Evolutionary conservation across 2,888 invertebrate genomes (phyloP), one percentile per base, ranked within the genome.

Genomic region (Pammene fasciana): DNA sequence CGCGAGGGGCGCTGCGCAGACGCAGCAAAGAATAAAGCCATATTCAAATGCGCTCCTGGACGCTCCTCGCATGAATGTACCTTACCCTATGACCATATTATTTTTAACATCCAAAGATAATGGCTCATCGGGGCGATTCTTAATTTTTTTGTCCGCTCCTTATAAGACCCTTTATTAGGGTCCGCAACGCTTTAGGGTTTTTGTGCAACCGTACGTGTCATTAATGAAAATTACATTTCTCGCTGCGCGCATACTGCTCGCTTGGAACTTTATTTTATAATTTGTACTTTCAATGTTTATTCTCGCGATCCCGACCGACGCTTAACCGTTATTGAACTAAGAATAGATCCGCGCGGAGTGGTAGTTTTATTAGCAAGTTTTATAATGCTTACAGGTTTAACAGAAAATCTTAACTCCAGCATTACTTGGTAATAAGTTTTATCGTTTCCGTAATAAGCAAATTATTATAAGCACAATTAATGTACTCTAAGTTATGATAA

Each of bases 21-120:
- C 13, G 54, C n/a, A 34, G 18, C 50, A 52, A 62, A 74, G 68
- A 78, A 88, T 86, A 90, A 90, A 83, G 78, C 76, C 79, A 87
- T 90, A 92, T 92, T 92, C 90, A 89, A 90, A 90, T 90, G 82
- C 90, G 86, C 91, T 88, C 91, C 86, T 92, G 92, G 92, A 92
- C 92, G 88, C 80, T 86, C 85, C 89, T 85, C 86, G 87, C 88
- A 87, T 90, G 88, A 92, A 91, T 91, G 88, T 89, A 78, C 89
- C 87, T 86, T 89, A 88, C 92, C 90, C 92, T 89, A 92, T 89
- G 90, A 90, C 91, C 91, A 87, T 90, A 92, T 92, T 92, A 92
- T 92, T 92, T 92, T 89, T 91, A 92, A 87, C 89, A 87, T 89
- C 82, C 83, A 82, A 90, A 91, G 92, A 92, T 92, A 92, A 92